A percentile compares a stretch with the other conserved stretches of the same genome.
Conservation (phyloP, 2,113 vertebrate genomes). For the Halcyon malimbica region DNA sequence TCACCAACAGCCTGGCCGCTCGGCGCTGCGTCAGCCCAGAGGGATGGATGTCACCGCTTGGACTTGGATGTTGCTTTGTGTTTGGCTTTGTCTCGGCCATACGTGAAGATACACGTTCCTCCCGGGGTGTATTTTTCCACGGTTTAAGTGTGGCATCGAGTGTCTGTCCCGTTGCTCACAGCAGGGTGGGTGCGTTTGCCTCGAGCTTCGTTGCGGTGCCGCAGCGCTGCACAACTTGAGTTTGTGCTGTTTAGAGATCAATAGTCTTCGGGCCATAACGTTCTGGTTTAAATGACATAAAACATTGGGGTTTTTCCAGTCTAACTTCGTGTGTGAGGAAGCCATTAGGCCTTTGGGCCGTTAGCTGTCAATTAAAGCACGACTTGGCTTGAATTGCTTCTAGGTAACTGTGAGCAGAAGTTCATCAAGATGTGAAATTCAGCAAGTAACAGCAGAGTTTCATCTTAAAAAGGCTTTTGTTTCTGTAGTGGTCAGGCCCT, state of each 20-base stretch:
- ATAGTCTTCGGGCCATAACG: neutral
- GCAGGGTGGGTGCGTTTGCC: neutral
- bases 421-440: neutral
- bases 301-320: neutral
- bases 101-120: fast-evolving
- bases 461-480: neutral
- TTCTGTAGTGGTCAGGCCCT: neutral
- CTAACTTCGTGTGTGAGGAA: neutral
- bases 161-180: neutral
- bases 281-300: neutral
- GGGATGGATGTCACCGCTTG: neutral
- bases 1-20: neutral
- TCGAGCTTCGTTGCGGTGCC: fast-evolving
- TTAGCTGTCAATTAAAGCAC: neutral
- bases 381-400: neutral
- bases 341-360: neutral
- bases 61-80: neutral
- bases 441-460: neutral
- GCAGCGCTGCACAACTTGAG: fast-evolving
- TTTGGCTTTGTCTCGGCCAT: neutral
- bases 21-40: neutral
- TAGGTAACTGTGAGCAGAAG: neutral
- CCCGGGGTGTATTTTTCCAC: fast-evolving
- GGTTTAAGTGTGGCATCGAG: neutral
- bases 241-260: neutral